Evolutionary conservation across 1,140 invertebrate genomes (phyloP), one percentile per base, ranked within the genome.

Genomic region (Listronotus oregonensis): DNA sequence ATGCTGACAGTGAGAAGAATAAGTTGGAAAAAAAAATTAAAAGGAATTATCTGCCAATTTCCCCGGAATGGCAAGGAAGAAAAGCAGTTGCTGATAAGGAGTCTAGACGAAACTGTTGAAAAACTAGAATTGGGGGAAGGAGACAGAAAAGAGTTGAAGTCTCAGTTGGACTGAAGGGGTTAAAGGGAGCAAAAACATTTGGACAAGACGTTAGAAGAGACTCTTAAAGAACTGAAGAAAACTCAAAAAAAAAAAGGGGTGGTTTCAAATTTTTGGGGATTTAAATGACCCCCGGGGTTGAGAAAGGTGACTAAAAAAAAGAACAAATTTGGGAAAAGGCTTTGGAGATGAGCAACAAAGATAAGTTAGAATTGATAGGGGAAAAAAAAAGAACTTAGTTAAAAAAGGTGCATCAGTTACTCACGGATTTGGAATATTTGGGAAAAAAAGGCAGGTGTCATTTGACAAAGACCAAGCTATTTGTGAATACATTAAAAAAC

Each of bases 241-340:
- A 34, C 46, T 3, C 4, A 54, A 21, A 63, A 70, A 49, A 60
- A 61, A 27, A 70, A 66, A 37, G 39, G 21, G 1, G 44, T 69
- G 11, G 61, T 66, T 32, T 55, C 44, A 11, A 66, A 70, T 14
- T 70, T 70, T 21, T 31, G 59, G n/a, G 17, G 58, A 70, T 34
- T 51, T 67, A 17, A 67, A 66, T 34, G 57, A 17, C n/a, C n/a
- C 34, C 46, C 42, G 8, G 65, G 66, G 34, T 27, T 69, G 31
- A 31, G 47, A 12, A 70, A 70, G 56, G 43, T 60, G 8, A 43
- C 44, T 51, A 69, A 56, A 37, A 69, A 51, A 65, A 65, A 52
- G 63, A 69, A 9, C 57, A 66, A 14, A 60, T 67, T 43, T 17
- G 67, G 15, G 66, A 70, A n/a, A n/a, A n/a, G 43, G 68, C 68